Evolutionary conservation across 1,140 invertebrate genomes (phyloP), one percentile per base, ranked within the genome.

Genomic region (Drosophila kanapiae): DNA sequence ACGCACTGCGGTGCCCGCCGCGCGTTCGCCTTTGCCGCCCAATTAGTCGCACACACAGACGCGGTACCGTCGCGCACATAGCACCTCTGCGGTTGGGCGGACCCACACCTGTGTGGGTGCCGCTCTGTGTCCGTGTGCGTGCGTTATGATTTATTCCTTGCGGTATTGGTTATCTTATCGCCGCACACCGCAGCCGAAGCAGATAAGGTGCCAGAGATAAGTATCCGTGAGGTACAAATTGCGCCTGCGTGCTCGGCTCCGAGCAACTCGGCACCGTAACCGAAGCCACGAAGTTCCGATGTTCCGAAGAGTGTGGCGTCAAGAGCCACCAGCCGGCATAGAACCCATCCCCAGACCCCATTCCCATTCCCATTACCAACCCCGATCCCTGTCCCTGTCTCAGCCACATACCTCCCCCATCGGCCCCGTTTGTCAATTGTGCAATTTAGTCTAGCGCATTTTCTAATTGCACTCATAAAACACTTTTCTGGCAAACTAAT

Each of bases 121-220:
- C 43, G 33, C 31, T 33, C 18, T 38, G 38, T 27, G 54, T 70
- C 45, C 47, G 70, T 82, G 68, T 80, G 75, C 75, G 77, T 77
- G 78, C 78, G 83, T 91, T 92, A 91, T 92, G 91, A 92, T 91
- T 92, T 92, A 91, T 91, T 91, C 84, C 65, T 48, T 57, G 42
- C 60, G 54, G 85, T 85, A 82, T 90, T 78, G 75, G 81, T 90
- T 90, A 90, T 90, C 85, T 90, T 90, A 90, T 90, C 85, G 78
- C 70, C 67, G 8, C 37, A 56, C 11, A 49, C 49, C 63, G 57
- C 40, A 11, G n/a, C 63, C 31, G 23, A 29, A 14, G 62, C 70
- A 56, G 85, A 88, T 90, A 88, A 88, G 61, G 29, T 14, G 33
- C 31, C 9, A 57, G 16, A 23, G 75, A 92, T 92, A 92, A 92